Conservation (phyloP, 2,113 vertebrate species). For the Scopus umbretta region DNA sequence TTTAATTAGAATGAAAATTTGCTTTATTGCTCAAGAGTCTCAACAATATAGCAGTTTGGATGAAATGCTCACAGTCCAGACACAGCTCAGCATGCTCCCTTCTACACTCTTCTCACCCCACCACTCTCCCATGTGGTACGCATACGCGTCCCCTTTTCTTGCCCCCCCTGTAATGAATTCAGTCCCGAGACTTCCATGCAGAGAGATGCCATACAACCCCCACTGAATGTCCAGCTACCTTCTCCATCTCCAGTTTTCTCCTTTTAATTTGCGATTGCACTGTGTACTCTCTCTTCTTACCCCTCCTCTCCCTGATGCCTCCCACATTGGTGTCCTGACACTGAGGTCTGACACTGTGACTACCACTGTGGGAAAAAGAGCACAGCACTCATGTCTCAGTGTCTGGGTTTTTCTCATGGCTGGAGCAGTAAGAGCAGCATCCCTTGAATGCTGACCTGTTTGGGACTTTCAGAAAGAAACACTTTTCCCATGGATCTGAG, state of each 20-base stretch:
- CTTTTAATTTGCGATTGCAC: neutral
- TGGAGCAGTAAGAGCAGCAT: neutral
- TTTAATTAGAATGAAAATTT: slow-evolving; percentile 53
- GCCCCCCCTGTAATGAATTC: neutral
- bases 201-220: neutral
- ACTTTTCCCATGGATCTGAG: neutral
- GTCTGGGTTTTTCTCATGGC: neutral
- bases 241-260: neutral
- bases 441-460: neutral
- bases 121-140: neutral
- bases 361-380: neutral
- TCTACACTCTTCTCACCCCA: neutral
- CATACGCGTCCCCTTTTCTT: neutral
- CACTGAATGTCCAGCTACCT: neutral
- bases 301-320: neutral
- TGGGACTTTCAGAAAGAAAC: neutral
- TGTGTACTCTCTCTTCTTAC: neutral
- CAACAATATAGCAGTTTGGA: slow-evolving; percentile 45
- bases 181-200: neutral
- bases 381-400: neutral
- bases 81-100: neutral
- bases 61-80: neutral
- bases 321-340: neutral
- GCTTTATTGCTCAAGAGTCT: slow-evolving; percentile 57
- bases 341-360: neutral